Evolutionary conservation across 2,797 vertebrate genomes (phyloP), one percentile per base, ranked within the genome.

Genomic region (Merluccius polli): DNA sequence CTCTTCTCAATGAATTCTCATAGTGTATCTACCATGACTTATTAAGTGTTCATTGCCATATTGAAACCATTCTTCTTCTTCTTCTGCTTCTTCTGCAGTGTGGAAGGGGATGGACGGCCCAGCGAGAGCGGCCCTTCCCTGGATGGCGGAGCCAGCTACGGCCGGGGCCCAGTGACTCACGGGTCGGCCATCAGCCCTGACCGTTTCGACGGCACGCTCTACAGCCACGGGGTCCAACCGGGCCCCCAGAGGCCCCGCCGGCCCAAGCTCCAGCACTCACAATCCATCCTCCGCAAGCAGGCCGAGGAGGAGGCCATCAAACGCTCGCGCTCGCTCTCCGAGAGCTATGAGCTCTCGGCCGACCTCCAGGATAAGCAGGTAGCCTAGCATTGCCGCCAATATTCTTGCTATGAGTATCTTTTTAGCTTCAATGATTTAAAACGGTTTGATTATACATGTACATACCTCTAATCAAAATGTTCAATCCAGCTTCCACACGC

Each of bases 321-420:
- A 84, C 93, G 98, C 78, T 98, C 98, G 0, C 92, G 96, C 79
- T 99, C 97, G 0, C 95, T 98, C 76, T 99, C 98, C 0, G 98
- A 99, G 93, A 97, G 97, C 94, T 99, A 99, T 94, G 98, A 99
- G 93, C 96, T 99, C 91, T 99, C 98, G 72, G 95, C 97, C 1
- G 98, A 99, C 91, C 95, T 99, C 73, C 98, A 99, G 91, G 97
- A 99, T 90, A 99, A 99, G 89, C 96, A 98, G 96, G 97, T 33
- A 70, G 32, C 69, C 32, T 70, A 70, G 30, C 68, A 18, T 21
- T 13, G n/a, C 44, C 59, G 8, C 4, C 4, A 4, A 5, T 13
- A 15, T 15, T 30, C 70, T 21, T 21, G 11, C 16, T 35, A 11
- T 21, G 33, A 71, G 68, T 27, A 30, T 16, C 3, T 59, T 24